Evolutionary conservation across 2,888 invertebrate genomes (phyloP), one percentile per base, ranked within the genome.

Genomic region (Cheilosia soror): DNA sequence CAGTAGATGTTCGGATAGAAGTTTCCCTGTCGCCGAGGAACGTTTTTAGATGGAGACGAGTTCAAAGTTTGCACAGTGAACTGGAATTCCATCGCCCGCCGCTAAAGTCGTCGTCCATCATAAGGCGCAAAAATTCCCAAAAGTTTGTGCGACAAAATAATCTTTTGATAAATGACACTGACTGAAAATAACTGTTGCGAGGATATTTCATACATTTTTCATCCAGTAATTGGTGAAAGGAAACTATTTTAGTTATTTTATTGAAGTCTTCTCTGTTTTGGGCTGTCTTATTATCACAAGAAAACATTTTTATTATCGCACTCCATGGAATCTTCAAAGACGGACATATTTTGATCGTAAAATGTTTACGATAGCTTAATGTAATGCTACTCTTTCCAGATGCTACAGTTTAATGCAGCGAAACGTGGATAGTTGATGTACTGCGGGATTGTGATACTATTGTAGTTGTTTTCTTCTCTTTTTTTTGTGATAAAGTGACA

Each of bases 121-220:
- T 65, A 65, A 62, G 60, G 75, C 80, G 69, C 60, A 81, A 83
- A 84, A 77, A 78, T 47, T 60, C 58, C 57, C 57, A 75, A 62
- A 83, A 84, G 78, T 77, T 82, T 83, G 63, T 78, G 84, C 80
- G 84, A 84, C 87, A 87, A 87, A 81, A 84, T 87, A 87, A 87
- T 87, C 87, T 87, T 63, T 75, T 87, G 87, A 87, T 87, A 87
- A 87, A 87, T 87, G 87, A 83, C 80, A 62, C 58, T 80, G 65
- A 53, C 79, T 68, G 57, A 78, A 85, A 82, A 82, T 77, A 86
- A 82, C 75, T 80, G 84, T 75, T 80, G 73, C 83, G 27, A 44
- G 68, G 79, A 79, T 73, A 68, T 69, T 68, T 73, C 57, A 68
- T 55, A 73, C 55, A 68, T 82, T 66, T 55, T 65, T 15, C 53